phyloP scores from a whole-genome alignment of 2,113 vertebrate species.

The Hydropotes inermis region DNA sequence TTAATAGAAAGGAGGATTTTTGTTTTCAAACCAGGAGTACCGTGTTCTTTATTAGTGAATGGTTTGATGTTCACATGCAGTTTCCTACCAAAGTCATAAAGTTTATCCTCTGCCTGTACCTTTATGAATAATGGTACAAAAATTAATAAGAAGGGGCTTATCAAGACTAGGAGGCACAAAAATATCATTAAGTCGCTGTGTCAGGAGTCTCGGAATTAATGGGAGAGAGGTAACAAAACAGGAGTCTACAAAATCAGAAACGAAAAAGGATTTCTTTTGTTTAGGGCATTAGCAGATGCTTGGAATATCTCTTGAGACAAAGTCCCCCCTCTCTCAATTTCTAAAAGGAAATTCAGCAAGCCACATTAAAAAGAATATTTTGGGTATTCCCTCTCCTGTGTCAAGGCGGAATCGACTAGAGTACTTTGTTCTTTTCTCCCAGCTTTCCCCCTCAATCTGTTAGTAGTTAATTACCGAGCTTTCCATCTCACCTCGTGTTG shows the following conservation, averaged over 20 bases:
- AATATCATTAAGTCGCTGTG: neutral
- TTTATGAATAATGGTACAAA: neutral
- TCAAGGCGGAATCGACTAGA: neutral
- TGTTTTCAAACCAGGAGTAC: neutral
- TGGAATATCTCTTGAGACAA: neutral
- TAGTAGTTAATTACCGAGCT: neutral
- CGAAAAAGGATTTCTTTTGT: neutral
- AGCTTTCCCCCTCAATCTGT: neutral
- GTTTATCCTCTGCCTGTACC: neutral
- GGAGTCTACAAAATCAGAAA: neutral
- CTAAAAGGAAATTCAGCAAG: neutral
- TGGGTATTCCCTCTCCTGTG: neutral
- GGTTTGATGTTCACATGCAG: neutral
- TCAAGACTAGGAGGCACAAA: neutral
- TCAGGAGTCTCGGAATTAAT: neutral
- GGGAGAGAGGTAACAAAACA: neutral
- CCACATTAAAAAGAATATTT: neutral
- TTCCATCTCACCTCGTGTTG: neutral
- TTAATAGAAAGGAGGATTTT: constrained; percentile 9
- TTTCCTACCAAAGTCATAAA: constrained; percentile 16
- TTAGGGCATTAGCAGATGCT: neutral
- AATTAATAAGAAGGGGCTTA: neutral
- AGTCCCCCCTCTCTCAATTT: neutral
- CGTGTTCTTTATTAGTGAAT: neutral
- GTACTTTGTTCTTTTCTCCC: neutral